These are phyloP conservation scores for Netelia inedita DNA, from an alignment of 2,888 invertebrate genomes.

Conservation along the genomic window DNA sequence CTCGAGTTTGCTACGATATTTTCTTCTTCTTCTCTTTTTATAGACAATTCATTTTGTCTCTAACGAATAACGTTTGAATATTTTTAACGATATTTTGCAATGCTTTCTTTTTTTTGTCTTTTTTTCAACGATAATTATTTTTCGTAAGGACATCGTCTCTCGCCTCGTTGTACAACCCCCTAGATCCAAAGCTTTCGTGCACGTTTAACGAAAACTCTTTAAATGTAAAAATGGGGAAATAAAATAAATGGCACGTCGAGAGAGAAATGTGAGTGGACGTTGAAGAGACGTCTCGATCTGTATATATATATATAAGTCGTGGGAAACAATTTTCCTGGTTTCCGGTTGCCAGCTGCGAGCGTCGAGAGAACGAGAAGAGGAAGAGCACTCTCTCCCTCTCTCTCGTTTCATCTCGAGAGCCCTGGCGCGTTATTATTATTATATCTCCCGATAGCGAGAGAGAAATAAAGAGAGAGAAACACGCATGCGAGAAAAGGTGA, in stretches of 20 bases:
- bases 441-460: not conserved
- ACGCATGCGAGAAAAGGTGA: conserved; percentile 5
- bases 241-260: conserved; percentile 6
- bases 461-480: not conserved
- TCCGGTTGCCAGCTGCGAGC: conserved; percentile 3
- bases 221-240: conserved; percentile 35
- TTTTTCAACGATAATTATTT: not conserved
- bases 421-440: conserved; percentile 48
- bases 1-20: not conserved
- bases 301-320: not conserved
- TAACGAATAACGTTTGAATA: not conserved
- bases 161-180: not conserved
- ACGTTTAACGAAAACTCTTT: not conserved
- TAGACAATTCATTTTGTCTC: not conserved
- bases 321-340: conserved; percentile 33
- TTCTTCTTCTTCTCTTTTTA: not conserved
- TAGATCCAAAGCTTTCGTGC: not conserved
- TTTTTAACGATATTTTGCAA: not conserved
- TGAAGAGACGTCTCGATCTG: conserved; percentile 8
- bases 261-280: not conserved
- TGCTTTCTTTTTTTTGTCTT: not conserved
- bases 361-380: not conserved
- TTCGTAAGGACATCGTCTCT: not conserved
- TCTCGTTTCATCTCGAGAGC: not conserved
- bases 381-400: conserved; percentile 6